Base-by-base conservation (phyloP, 2,797 vertebrate genomes). In the Cichlasoma orientale region DNA sequence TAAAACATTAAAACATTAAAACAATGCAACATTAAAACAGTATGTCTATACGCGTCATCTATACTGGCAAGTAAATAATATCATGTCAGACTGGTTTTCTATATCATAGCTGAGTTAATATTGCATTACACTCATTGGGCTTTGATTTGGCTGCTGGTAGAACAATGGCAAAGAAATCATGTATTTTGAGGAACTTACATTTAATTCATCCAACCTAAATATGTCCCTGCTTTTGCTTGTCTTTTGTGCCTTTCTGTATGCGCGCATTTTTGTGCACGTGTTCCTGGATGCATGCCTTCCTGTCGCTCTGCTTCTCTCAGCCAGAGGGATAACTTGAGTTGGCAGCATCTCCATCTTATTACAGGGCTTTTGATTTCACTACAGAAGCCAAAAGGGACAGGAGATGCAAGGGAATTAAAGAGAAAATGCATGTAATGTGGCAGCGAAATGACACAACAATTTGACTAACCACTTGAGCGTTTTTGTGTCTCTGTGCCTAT, bases 281-380 rank as follows among this genome's bases (percentile, higher is more conserved):
- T 89, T 87, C 58, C 74, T 89, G 71, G 73, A 56, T 78, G 72
- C 31, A 56, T 69, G 84, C 79, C 79, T 86, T 63, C 68, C 80
- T 75, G 76, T 91, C 85, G 82, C 75, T 71, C 23, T 81, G 56
- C 74, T 74, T 78, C 59, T 86, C 77, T 76, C 77, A 82, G 84
- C 86, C 82, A 83, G 71, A 79, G 88, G 77, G 82, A 86, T 82
- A 83, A 91, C 74, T 85, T 56, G 44, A 84, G 83, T 88, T 89
- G 88, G 90, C 88, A 88, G 78, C 72, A 74, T 87, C 76, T 90
- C 81, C 77, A 72, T 91, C 86, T 85, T 90, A 89, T 92, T 90
- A 83, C 82, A 83, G 82, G 79, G 78, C 77, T 87, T 91, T 89
- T 83, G 85, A 92, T 86, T 92, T 93, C 72, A 77, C 57, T 66